A percentile compares a stretch with the other conserved stretches of the same genome.
These are phyloP conservation scores for Mirounga angustirostris DNA, from an alignment of 2,113 vertebrate species.

Conservation along the genomic window DNA sequence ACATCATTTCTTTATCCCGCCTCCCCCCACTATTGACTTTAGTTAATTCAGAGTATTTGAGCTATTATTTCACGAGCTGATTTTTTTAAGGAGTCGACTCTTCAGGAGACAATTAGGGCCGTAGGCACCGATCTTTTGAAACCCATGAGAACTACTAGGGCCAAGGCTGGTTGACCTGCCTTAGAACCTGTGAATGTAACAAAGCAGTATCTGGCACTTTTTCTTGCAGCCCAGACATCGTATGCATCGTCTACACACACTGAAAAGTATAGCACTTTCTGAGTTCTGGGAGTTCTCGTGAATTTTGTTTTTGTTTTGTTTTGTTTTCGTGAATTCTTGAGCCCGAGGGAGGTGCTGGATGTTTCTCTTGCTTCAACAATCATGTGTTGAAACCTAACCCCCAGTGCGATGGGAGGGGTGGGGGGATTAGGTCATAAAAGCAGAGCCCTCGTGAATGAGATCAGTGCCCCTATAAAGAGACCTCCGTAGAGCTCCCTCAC, in stretches of 20 bases:
- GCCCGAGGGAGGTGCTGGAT: neutral
- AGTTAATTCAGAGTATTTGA: neutral
- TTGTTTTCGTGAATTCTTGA: neutral
- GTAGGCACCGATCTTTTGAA: neutral
- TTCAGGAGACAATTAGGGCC: neutral
- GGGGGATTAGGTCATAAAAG: neutral
- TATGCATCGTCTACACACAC: neutral
- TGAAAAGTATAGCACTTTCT: neutral
- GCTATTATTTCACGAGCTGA: neutral
- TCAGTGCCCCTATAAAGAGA: neutral
- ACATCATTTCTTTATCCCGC: neutral
- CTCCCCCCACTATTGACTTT: neutral
- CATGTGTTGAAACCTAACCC: neutral
- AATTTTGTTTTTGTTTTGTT: neutral
- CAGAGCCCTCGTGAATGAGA: neutral
- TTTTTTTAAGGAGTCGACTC: slow-evolving; percentile 13
- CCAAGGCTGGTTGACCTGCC: neutral
- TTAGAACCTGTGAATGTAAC: neutral
- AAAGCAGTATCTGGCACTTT: accelerated
- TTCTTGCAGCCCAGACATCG: neutral
- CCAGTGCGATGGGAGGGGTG: neutral
- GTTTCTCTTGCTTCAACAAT: neutral
- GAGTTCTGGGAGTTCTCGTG: neutral
- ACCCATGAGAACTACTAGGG: neutral
- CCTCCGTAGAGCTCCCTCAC: neutral